Evolutionary conservation across 2,888 invertebrate genomes (phyloP).

Genomic region (Megamerina dolium): DNA sequence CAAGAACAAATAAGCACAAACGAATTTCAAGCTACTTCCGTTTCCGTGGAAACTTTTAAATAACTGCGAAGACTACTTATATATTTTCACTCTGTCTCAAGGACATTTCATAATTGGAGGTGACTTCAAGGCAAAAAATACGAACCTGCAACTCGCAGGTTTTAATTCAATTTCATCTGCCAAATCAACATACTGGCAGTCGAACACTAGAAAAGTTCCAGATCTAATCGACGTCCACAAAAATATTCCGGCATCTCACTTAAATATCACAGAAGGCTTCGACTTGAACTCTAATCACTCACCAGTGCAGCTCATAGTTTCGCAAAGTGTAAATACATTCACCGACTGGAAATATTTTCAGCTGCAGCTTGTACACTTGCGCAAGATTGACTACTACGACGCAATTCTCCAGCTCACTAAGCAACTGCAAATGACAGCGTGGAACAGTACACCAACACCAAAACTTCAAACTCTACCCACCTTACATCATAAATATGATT

Average conservation of each 20-base stretch:
- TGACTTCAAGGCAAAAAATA: neutral
- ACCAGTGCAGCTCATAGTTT: neutral
- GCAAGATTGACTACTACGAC: neutral
- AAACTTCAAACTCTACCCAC: no score
- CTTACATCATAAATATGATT: no score
- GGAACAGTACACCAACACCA: no score
- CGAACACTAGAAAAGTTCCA: neutral
- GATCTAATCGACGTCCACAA: neutral
- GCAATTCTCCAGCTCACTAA: no score
- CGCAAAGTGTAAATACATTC: neutral
- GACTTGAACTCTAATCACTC: neutral
- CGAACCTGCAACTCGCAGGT: neutral
- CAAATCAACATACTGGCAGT: conserved; percentile 1
- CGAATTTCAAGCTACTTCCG: neutral
- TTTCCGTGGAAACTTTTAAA: neutral
- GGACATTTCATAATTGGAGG: neutral
- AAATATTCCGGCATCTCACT: neutral
- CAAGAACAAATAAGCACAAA: neutral
- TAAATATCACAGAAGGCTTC: neutral
- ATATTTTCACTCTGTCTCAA: neutral
- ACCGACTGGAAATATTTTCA: conserved; percentile 1
- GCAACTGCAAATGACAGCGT: no score
- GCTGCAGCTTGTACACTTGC: neutral
- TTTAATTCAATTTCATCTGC: neutral
- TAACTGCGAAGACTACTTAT: neutral